Conservation (phyloP, 2,113 vertebrate species). For the Ophthalmolycus amberensis region DNA sequence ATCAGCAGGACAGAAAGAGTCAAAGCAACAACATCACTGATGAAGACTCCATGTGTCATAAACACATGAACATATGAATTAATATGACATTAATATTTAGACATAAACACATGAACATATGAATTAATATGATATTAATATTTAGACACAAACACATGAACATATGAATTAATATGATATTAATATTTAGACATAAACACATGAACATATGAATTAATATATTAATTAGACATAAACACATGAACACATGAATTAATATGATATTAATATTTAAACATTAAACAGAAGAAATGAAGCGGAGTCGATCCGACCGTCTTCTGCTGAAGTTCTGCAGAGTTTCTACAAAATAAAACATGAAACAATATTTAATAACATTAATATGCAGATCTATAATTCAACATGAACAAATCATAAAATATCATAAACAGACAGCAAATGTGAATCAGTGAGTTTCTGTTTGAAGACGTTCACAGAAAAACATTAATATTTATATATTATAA, state of each 20-base stretch:
- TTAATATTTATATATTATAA: background rate
- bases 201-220: no score
- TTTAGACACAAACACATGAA: background rate
- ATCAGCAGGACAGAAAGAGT: no score
- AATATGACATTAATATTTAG: background rate
- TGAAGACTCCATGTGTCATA: background rate
- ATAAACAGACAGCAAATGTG: background rate
- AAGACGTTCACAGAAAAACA: no score
- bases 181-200: no score
- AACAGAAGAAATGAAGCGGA: background rate
- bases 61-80: no score
- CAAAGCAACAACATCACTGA: background rate
- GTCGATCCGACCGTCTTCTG: background rate
- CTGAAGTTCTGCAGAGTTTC: background rate
- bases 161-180: no score
- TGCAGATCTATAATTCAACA: background rate
- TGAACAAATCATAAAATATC: background rate
- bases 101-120: background rate
- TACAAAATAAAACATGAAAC: conserved; percentile 12
- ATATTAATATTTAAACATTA: background rate
- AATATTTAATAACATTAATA: background rate
- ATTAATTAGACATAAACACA: background rate
- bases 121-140: background rate
- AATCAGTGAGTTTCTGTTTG: no score
- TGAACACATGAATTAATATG: no score